Conservation (phyloP, 53 echinoderm and acorn worm genomes). For the Astropecten irregularis region DNA sequence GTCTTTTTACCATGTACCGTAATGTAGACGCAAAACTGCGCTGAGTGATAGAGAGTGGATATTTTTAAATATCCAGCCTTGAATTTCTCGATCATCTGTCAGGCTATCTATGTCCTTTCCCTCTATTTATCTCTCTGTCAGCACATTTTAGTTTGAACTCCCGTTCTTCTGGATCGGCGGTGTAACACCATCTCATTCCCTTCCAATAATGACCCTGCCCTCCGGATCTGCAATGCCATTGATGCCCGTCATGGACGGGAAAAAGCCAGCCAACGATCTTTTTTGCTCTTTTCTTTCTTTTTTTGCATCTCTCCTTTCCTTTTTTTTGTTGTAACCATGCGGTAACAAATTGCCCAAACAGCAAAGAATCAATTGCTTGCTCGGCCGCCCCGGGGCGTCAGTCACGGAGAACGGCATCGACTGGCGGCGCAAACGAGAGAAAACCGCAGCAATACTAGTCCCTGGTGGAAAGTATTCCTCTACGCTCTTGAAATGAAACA, state of each 20-base stretch:
- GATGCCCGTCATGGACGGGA: not conserved
- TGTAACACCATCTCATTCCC: not conserved
- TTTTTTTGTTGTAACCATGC: not conserved
- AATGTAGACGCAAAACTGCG: too few species aligned
- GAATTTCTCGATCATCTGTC: not conserved
- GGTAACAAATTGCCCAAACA: slow-evolving; percentile 42
- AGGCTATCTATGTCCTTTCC: not conserved
- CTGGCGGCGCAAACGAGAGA: not conserved
- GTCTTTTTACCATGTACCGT: too few species aligned
- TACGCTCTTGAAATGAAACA: too few species aligned
- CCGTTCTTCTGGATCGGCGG: not conserved
- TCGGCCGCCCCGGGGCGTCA: slow-evolving; percentile 26
- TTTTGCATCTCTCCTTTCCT: not conserved
- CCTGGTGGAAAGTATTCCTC: too few species aligned
- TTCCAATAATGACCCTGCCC: not conserved
- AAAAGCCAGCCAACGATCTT: not conserved
- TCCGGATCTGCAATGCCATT: slow-evolving; percentile 14
- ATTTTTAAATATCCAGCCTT: not conserved
- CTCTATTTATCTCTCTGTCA: slow-evolving; percentile 1
- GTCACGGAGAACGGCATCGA: slow-evolving; percentile 19
- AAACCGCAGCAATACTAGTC: too few species aligned
- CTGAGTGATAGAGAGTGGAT: too few species aligned
- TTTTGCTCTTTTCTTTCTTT: not conserved
- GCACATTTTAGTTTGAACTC: not conserved
- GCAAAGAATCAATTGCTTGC: slow-evolving; percentile 40